Percentiles rank a stretch among this genome's conserved stretches.
Evolutionary conservation across 1,140 invertebrate genomes (phyloP).

Genomic region (Nautilus pompilius): DNA sequence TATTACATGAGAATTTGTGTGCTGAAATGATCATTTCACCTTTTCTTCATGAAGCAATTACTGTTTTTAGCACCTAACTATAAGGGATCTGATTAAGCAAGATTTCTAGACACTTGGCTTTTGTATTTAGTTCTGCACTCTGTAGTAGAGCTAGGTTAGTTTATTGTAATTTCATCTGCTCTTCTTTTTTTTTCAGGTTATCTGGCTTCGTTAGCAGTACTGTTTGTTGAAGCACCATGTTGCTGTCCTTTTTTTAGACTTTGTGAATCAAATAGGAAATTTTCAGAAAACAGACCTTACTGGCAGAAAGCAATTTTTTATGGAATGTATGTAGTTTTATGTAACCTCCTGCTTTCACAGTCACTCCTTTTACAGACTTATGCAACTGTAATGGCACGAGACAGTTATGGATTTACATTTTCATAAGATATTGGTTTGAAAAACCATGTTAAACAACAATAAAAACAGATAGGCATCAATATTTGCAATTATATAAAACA

Average conservation of each 20-base stretch:
- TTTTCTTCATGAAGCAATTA: not conserved
- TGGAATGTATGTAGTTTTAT: conserved; percentile 68
- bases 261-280: conserved; percentile 77
- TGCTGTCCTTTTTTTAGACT: conserved; percentile 93
- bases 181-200: conserved; percentile 52
- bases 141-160: too few species aligned
- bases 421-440: not conserved
- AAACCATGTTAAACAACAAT: not conserved
- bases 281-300: conserved; percentile 77
- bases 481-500: not conserved
- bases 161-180: not conserved
- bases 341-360: not conserved
- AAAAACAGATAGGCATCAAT: not conserved
- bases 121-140: not conserved
- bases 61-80: not conserved
- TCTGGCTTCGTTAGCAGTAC: conserved; percentile 75
- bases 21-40: too few species aligned
- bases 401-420: not conserved
- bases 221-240: conserved; percentile 87
- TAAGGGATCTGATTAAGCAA: not conserved
- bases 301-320: conserved; percentile 89
- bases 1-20: too few species aligned
- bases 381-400: not conserved
- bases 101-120: not conserved
- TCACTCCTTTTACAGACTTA: too few species aligned